Evolutionary conservation across 1,140 invertebrate species (phyloP).

Genomic region (Ostrea denselamellosa): DNA sequence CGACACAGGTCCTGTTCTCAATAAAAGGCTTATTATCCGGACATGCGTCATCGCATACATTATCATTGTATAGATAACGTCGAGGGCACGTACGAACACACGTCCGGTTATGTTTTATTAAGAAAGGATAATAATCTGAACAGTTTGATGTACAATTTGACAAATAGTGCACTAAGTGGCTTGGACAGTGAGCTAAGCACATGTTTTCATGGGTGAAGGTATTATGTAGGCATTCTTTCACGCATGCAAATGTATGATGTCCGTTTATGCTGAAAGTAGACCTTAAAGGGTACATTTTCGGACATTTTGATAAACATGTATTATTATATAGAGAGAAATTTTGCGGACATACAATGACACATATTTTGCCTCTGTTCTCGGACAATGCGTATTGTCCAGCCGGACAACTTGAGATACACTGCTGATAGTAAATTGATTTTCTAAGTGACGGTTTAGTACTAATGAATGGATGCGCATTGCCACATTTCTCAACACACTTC

Average conservation of each 20-base stretch:
- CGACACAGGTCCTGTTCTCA: neutral
- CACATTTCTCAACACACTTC: neutral
- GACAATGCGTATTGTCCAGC: neutral
- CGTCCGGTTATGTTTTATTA: neutral
- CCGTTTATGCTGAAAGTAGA: neutral
- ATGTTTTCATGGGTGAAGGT: neutral
- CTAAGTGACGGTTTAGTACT: neutral
- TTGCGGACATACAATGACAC: neutral
- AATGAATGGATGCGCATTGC: neutral
- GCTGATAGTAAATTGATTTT: neutral
- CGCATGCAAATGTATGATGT: neutral
- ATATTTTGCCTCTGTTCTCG: neutral
- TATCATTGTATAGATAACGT: neutral
- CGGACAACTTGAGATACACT: neutral
- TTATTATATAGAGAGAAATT: neutral
- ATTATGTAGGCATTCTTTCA: neutral
- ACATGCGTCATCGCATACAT: neutral
- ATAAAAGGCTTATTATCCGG: neutral
- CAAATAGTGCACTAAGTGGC: neutral
- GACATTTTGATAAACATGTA: neutral
- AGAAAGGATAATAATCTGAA: neutral
- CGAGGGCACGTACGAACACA: neutral
- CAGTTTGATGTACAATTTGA: neutral
- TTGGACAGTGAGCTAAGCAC: neutral
- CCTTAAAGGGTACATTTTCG: neutral